phyloP scores from a whole-genome alignment of 2,113 vertebrate species.

The Lasiurus cinereus region DNA sequence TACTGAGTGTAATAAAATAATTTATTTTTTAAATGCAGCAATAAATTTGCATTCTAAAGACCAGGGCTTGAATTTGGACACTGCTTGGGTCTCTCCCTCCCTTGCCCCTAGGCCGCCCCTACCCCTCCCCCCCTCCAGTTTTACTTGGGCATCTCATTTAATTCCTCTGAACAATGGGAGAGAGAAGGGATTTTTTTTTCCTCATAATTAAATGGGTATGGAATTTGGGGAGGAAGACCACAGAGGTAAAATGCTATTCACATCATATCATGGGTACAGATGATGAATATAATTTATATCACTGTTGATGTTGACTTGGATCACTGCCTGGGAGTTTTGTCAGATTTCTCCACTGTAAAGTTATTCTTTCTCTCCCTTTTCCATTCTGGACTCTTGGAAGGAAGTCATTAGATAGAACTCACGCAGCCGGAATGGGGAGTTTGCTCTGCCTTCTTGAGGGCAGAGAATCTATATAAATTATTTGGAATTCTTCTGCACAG shows the following conservation, averaged over 20 bases:
- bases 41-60: background rate
- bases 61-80: background rate
- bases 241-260: background rate
- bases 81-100: background rate
- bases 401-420: background rate
- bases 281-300: background rate
- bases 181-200: background rate
- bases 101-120: no score
- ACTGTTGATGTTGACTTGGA: background rate
- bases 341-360: background rate
- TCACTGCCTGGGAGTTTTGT: background rate
- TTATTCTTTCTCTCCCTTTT: background rate
- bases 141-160: background rate
- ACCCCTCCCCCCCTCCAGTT: background rate
- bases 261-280: background rate
- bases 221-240: background rate
- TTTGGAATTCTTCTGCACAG: background rate
- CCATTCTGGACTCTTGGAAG: background rate
- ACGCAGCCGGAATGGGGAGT: background rate
- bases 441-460: background rate
- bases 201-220: background rate
- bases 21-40: background rate
- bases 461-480: background rate
- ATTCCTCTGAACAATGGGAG: conserved; percentile 4
- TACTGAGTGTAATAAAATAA: background rate